Evolutionary conservation across 2,888 invertebrate genomes (phyloP), one percentile per base, ranked within the genome.

Genomic region (Amphipoea lucens): DNA sequence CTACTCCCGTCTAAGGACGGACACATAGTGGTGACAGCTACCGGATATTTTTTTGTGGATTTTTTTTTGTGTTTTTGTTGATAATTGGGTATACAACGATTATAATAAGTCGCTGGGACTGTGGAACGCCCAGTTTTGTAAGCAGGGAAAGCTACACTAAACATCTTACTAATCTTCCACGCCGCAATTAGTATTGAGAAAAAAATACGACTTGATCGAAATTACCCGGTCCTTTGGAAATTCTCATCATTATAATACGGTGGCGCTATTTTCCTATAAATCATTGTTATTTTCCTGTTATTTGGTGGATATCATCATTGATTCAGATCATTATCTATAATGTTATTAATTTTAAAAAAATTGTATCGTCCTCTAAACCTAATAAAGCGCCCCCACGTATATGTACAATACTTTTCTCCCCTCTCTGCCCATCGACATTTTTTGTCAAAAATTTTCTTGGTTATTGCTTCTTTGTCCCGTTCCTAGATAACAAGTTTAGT

Each of bases 1-100:
- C 85, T 87, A 82, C 72, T 81, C 42, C 84, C 85, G 82, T 80
- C 81, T 78, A 79, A 84, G 79, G 81, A 79, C 76, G 88, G 86
- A 88, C 78, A 80, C 74, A 40, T 65, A 76, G 42, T 81, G 73
- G 60, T 78, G 80, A 80, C 57, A 68, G 20, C 82, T 83, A 83
- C 65, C 67, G 66, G 65, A 40, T 79, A 23, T 72, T 78, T 78
- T 86, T 86, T 79, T 48, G 14, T 66, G 29, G 7, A 0, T 74
- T 62, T 73, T 82, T 76, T 68, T 23, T 29, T 69, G 40, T 62
- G 20, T 36, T 78, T 75, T 84, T 80, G 63, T 75, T 75, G 63
- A 60, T 77, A 68, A 42, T 69, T 77, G 70, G 40, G 57, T 78
- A 77, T 71, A 82, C 62, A 85, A 78, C 77, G 51, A 78, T 76